phyloP scores from a whole-genome alignment of 2,797 vertebrate genomes.

The Mormyrops boulengeri region DNA sequence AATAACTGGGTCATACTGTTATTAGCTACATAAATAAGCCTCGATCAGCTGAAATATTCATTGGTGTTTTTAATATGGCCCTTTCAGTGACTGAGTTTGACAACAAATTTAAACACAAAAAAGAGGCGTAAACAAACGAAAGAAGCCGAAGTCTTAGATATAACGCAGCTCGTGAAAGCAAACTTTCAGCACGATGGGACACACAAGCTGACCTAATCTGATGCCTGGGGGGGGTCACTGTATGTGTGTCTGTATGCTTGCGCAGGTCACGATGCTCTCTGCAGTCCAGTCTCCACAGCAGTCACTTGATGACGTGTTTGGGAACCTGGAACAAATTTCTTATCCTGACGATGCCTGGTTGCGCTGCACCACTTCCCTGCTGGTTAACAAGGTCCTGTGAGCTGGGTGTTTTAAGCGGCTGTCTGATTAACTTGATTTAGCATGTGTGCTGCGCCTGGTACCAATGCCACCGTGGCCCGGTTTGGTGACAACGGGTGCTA shows the following conservation, averaged over 20 bases:
- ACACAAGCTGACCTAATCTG: background rate
- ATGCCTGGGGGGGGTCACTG: background rate
- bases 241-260: background rate
- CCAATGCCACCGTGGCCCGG: background rate
- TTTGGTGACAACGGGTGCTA: background rate
- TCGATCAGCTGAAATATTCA: background rate
- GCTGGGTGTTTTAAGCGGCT: background rate
- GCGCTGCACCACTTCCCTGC: background rate
- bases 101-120: background rate
- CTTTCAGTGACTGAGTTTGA: background rate
- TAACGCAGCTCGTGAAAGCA: background rate
- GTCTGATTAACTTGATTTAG: constrained; percentile 7
- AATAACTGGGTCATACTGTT: background rate
- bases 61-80: background rate
- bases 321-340: background rate
- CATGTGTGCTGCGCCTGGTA: too few relatives aligned
- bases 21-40: background rate
- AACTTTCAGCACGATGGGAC: background rate
- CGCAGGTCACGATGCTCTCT: background rate
- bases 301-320: background rate
- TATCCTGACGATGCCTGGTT: background rate
- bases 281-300: background rate
- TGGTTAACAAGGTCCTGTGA: background rate
- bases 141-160: background rate
- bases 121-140: background rate